phyloP scores from a whole-genome alignment of 2,888 invertebrate species.

The Operophtera brumata region DNA sequence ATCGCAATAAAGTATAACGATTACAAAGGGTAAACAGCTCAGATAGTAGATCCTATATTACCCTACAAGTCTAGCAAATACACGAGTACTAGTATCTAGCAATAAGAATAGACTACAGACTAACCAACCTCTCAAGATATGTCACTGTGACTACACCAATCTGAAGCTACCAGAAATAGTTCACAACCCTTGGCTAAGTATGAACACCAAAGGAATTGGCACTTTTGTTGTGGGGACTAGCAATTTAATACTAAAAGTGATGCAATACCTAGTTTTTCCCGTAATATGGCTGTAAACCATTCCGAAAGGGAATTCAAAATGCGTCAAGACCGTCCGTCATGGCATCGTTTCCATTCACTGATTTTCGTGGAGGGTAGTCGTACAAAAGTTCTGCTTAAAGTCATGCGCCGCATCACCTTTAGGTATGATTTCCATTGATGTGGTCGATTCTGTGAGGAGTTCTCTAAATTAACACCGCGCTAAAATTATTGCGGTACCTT shows the following conservation, averaged over 20 bases:
- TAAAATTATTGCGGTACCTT: too few species aligned
- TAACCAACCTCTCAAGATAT: conserved; percentile 61
- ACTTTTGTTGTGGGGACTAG: conserved; percentile 19
- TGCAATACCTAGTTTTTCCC: not conserved
- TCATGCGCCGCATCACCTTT: too few species aligned
- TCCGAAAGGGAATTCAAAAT: not conserved
- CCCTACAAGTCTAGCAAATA: conserved; percentile 21
- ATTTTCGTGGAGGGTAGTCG: too few species aligned
- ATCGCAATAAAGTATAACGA: conserved; percentile 30
- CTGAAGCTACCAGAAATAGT: conserved; percentile 46
- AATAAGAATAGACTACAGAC: conserved; percentile 21
- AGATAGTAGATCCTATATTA: conserved; percentile 16
- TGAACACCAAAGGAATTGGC: conserved; percentile 17
- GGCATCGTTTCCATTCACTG: too few species aligned
- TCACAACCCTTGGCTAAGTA: conserved; percentile 58
- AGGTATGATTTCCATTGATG: too few species aligned
- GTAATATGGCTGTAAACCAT: not conserved
- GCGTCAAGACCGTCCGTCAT: too few species aligned
- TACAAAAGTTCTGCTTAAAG: too few species aligned
- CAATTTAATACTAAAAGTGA: conserved; percentile 2
- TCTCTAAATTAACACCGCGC: too few species aligned
- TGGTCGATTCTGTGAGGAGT: too few species aligned
- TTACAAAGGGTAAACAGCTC: conserved; percentile 21
- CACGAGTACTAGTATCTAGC: conserved; percentile 21
- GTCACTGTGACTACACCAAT: conserved; percentile 51